Conservation (phyloP, 1,140 invertebrate species). For the Aplysia californica region DNA sequence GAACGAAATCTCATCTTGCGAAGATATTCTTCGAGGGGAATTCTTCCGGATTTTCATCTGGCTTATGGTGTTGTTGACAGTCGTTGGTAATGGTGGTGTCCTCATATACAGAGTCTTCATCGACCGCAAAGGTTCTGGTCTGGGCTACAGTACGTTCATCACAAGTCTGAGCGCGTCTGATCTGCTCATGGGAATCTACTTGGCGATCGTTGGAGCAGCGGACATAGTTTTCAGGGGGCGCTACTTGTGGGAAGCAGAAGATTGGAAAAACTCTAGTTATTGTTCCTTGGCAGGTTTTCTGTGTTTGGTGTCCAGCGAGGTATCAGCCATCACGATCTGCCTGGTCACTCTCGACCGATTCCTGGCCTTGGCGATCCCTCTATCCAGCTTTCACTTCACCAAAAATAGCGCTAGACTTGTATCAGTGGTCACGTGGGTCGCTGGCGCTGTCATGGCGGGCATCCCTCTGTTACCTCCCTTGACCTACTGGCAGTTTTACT, state of each 20-base stretch:
- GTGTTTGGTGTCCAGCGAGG: slow-evolving; percentile 25
- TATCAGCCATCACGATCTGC: slow-evolving; percentile 29
- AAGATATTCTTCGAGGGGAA: slow-evolving; percentile 35
- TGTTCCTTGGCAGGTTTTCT: slow-evolving; percentile 29
- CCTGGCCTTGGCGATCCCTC: slow-evolving; percentile 24
- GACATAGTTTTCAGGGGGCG: slow-evolving; percentile 41
- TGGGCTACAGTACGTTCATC: slow-evolving; percentile 38
- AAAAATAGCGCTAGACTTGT: slow-evolving; percentile 18
- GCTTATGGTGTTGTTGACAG: slow-evolving; percentile 34
- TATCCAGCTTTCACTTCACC: slow-evolving; percentile 22
- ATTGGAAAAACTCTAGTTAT: slow-evolving; percentile 21
- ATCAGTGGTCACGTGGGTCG: slow-evolving; percentile 16
- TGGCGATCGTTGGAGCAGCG: slow-evolving; percentile 21
- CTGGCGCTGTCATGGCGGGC: slow-evolving; percentile 11
- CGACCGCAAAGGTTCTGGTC: slow-evolving; percentile 30
- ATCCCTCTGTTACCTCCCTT: slow-evolving; percentile 20
- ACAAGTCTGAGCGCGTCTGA: slow-evolving; percentile 33
- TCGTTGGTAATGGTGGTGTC: slow-evolving; percentile 39
- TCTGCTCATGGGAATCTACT: too few relatives aligned
- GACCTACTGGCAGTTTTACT: slow-evolving; percentile 38
- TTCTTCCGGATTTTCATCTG: slow-evolving; percentile 35
- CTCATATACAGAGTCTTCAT: slow-evolving; percentile 23
- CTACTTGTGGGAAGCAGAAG: slow-evolving; percentile 4
- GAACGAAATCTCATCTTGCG: slow-evolving; percentile 41
- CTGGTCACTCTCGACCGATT: slow-evolving; percentile 44